Evolutionary conservation across 2,113 vertebrate genomes (phyloP).

Genomic region (Aptenodytes forsteri): DNA sequence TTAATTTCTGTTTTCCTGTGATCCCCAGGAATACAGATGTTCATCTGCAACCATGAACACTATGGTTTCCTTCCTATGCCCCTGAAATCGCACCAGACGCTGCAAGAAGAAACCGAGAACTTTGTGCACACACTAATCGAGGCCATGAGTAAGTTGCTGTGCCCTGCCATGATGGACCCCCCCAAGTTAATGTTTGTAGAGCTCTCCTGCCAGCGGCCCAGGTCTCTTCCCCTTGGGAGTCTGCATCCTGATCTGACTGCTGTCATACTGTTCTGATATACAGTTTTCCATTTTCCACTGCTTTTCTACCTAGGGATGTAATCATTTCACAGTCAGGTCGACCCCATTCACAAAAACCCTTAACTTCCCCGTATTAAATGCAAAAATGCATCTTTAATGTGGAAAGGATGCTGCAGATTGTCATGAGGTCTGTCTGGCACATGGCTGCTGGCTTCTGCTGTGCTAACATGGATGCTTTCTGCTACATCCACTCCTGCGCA

Average conservation of each 20-base stretch:
- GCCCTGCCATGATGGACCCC: not conserved
- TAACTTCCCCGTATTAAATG: not conserved
- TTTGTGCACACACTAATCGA: slow-evolving; percentile 90
- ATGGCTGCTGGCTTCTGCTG: not conserved
- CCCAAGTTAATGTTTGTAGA: not conserved
- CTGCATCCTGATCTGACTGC: not conserved
- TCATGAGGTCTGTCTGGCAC: not conserved
- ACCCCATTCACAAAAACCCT: not conserved
- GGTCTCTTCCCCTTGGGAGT: not conserved
- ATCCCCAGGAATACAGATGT: slow-evolving; percentile 85
- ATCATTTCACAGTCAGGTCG: not conserved
- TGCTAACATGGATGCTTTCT: not conserved
- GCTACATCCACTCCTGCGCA: not conserved
- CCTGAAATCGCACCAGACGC: slow-evolving; percentile 86
- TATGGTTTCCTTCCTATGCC: slow-evolving; percentile 94
- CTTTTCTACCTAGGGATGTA: not conserved
- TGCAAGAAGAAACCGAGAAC: slow-evolving; percentile 89
- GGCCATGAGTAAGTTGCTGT: slow-evolving; percentile 88
- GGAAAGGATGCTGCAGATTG: not conserved
- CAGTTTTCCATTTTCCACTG: not conserved
- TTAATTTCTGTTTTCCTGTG: not conserved
- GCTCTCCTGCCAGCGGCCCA: not conserved
- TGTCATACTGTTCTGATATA: accelerated
- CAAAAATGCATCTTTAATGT: not conserved
- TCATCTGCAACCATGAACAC: slow-evolving; percentile 93